A percentile compares a stretch with the other conserved stretches of the same genome.
Conservation (phyloP, 2,888 invertebrate genomes). For the Andrena chrysosceles region DNA sequence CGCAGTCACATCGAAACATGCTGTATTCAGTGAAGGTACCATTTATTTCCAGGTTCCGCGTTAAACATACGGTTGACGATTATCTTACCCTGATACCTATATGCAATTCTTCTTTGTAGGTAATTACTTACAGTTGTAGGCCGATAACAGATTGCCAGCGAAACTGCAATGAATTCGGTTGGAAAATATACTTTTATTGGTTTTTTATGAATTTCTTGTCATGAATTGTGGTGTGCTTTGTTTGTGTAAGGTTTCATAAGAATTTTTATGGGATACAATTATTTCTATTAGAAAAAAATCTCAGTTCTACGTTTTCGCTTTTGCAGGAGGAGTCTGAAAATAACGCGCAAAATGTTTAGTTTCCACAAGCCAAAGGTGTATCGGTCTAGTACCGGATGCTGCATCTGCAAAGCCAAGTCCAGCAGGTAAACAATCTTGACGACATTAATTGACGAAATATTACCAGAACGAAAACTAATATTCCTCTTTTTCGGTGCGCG, state of each 20-base stretch:
- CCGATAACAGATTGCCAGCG: constrained; percentile 27
- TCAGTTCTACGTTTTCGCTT: constrained; percentile 28
- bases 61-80: constrained; percentile 51
- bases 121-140: constrained; percentile 45
- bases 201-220: constrained; percentile 53
- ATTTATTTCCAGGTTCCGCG: constrained; percentile 33
- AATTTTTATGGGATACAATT: constrained; percentile 26
- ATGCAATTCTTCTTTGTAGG: constrained; percentile 56
- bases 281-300: neutral
- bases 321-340: constrained; percentile 70
- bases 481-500: constrained; percentile 42
- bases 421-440: constrained; percentile 87
- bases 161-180: constrained; percentile 25
- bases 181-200: constrained; percentile 38
- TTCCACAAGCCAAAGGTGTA: constrained; percentile 95
- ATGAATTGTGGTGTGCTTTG: constrained; percentile 38
- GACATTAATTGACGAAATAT: neutral
- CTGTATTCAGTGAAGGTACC: constrained; percentile 54
- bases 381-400: constrained; percentile 92
- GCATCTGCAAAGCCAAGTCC: constrained; percentile 95
- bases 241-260: constrained; percentile 43
- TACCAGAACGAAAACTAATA: neutral
- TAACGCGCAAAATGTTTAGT: constrained; percentile 89
- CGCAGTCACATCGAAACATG: constrained; percentile 59
- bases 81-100: constrained; percentile 33